These are phyloP conservation scores for Lutraria rhynchaena DNA, from an alignment of 1,140 invertebrate species.

Conservation along the genomic window DNA sequence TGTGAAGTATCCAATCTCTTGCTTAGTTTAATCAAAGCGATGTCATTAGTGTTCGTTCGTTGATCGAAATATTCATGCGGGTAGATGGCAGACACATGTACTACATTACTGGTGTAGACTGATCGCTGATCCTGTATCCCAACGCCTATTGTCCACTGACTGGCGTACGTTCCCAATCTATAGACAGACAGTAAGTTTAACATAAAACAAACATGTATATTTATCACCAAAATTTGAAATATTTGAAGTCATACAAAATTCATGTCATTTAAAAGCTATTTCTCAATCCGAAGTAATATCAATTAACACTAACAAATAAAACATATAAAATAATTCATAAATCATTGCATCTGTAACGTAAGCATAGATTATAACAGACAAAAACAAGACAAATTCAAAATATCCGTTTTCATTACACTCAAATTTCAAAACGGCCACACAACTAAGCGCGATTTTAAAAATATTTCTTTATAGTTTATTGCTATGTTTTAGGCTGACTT, in stretches of 20 bases:
- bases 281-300: not conserved
- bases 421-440: no score
- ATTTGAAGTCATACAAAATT: not conserved
- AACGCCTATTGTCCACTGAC: conserved; percentile 67
- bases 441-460: no score
- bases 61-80: conserved; percentile 62
- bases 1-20: conserved; percentile 59
- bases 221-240: not conserved
- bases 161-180: conserved; percentile 7
- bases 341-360: no score
- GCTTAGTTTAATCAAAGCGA: conserved; percentile 70
- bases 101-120: conserved; percentile 62
- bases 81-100: conserved; percentile 55
- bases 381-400: no score
- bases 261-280: not conserved
- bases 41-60: conserved; percentile 64
- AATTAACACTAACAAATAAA: not conserved
- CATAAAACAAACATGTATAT: not conserved
- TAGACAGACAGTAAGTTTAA: not conserved
- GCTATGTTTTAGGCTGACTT: no score
- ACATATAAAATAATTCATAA: not conserved
- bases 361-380: no score
- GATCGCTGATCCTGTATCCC: conserved; percentile 64
- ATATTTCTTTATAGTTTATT: no score
- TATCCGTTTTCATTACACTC: no score